Evolutionary conservation across 2,113 vertebrate species (phyloP).

Genomic region (Dipodomys stephensi): DNA sequence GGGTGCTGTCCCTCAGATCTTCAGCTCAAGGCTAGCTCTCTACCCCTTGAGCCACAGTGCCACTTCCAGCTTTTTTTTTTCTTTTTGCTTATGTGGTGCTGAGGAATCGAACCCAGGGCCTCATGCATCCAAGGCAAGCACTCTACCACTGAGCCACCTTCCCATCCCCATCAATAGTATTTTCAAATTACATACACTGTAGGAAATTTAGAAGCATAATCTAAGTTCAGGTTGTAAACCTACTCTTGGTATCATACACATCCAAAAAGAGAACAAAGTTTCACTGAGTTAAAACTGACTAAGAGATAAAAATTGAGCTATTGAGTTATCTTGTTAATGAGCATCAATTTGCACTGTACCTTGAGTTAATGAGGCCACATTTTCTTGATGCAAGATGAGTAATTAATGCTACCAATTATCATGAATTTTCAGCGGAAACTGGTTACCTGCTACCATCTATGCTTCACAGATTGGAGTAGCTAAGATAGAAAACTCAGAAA

Average conservation of each 20-base stretch:
- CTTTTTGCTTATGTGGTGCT: too few species aligned
- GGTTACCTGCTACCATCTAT: conserved; percentile 47
- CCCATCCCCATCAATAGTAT: not conserved
- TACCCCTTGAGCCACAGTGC: too few species aligned
- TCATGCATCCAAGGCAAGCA: too few species aligned
- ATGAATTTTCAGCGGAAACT: conserved; percentile 58
- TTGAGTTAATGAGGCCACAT: conserved; percentile 65
- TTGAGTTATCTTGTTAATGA: conserved; percentile 60
- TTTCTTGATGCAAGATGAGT: conserved; percentile 33
- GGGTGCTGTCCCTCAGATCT: too few species aligned
- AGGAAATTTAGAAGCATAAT: not conserved
- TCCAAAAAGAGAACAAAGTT: conserved; percentile 32
- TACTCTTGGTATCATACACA: not conserved
- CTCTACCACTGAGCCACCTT: too few species aligned
- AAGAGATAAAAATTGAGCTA: conserved; percentile 60
- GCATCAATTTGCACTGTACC: conserved; percentile 46
- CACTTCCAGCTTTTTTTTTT: too few species aligned
- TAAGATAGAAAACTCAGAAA: conserved; percentile 32
- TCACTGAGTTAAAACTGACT: conserved; percentile 29
- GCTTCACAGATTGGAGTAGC: not conserved
- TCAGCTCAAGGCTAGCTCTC: too few species aligned
- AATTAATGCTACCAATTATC: conserved; percentile 75
- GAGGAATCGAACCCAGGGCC: too few species aligned
- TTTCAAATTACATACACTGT: not conserved
- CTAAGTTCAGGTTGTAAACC: not conserved